Percentiles rank a stretch among this genome's conserved stretches.
phyloP scores from a whole-genome alignment of 2,113 vertebrate genomes.

The Sturnus vulgaris region DNA sequence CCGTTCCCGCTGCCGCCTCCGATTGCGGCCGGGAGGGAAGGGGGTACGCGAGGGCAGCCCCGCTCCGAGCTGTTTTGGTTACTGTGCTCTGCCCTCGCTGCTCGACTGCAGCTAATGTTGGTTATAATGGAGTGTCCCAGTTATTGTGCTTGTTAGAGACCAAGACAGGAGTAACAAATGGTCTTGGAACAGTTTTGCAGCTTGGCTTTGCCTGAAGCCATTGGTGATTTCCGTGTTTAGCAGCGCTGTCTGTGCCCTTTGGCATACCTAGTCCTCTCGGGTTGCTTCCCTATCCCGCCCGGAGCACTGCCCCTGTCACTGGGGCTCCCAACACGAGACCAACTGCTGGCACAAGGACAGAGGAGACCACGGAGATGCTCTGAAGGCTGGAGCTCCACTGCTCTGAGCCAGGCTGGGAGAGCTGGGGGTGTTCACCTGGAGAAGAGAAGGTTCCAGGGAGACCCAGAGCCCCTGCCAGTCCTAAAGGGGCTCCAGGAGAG shows the following conservation, averaged over 20 bases:
- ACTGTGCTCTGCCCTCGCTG: background rate
- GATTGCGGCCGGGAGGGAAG: background rate
- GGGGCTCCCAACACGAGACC: background rate
- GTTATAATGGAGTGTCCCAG: background rate
- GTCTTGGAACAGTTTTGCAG: background rate
- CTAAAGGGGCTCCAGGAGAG: background rate
- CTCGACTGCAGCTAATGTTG: background rate
- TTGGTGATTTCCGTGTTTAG: background rate
- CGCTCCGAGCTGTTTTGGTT: rapidly evolving
- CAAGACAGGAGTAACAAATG: background rate
- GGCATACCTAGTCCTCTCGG: background rate
- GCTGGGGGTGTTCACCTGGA: background rate
- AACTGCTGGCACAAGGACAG: background rate
- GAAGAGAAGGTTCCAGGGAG: background rate
- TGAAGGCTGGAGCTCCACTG: too few relatives aligned
- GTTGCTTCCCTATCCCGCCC: rapidly evolving
- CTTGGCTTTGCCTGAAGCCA: background rate
- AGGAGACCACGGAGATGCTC: background rate
- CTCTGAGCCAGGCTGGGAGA: background rate
- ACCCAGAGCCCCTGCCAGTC: background rate
- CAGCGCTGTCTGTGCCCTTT: rapidly evolving
- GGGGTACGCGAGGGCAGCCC: background rate
- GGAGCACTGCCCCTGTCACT: background rate
- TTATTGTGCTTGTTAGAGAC: background rate
- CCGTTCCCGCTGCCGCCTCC: background rate